phyloP scores from a whole-genome alignment of 1,140 invertebrate species.

The Drosophila ironensis region DNA sequence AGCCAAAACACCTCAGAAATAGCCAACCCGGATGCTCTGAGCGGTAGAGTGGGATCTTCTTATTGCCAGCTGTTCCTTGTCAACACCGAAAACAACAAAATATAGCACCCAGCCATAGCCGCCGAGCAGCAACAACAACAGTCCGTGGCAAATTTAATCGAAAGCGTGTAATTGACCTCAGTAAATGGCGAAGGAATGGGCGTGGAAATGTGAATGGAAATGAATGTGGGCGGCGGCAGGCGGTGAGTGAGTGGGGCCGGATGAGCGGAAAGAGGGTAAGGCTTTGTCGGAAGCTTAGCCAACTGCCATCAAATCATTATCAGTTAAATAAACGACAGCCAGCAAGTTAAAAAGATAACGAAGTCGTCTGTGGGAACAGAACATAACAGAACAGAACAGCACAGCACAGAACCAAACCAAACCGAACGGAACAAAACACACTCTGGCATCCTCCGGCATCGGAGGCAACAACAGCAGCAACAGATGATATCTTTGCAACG shows the following conservation, averaged over 20 bases:
- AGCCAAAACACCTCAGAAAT: neutral
- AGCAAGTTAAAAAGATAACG: slow-evolving; percentile 79
- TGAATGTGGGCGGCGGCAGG: slow-evolving; percentile 7
- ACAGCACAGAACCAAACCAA: slow-evolving; percentile 12
- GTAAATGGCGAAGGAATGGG: slow-evolving; percentile 64
- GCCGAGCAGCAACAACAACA: slow-evolving; percentile 20
- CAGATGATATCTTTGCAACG: slow-evolving; percentile 67
- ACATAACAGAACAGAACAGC: slow-evolving; percentile 1
- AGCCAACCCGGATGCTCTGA: neutral
- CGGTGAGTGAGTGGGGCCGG: neutral
- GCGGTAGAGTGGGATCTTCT: slow-evolving; percentile 24
- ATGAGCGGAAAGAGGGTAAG: neutral
- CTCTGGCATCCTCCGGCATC: neutral
- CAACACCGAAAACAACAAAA: slow-evolving; percentile 51
- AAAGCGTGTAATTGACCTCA: slow-evolving; percentile 80
- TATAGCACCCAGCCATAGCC: slow-evolving; percentile 16
- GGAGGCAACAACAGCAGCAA: slow-evolving; percentile 34
- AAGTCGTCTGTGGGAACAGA: slow-evolving; percentile 54
- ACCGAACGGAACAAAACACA: too few relatives aligned
- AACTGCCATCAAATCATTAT: slow-evolving; percentile 80
- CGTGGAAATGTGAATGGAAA: slow-evolving; percentile 49
- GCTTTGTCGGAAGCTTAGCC: slow-evolving; percentile 77
- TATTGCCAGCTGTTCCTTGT: slow-evolving; percentile 68
- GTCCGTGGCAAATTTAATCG: slow-evolving; percentile 76
- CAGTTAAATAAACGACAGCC: slow-evolving; percentile 78